Conservation (phyloP, 2,113 vertebrate genomes). For the Columbina picui region DNA sequence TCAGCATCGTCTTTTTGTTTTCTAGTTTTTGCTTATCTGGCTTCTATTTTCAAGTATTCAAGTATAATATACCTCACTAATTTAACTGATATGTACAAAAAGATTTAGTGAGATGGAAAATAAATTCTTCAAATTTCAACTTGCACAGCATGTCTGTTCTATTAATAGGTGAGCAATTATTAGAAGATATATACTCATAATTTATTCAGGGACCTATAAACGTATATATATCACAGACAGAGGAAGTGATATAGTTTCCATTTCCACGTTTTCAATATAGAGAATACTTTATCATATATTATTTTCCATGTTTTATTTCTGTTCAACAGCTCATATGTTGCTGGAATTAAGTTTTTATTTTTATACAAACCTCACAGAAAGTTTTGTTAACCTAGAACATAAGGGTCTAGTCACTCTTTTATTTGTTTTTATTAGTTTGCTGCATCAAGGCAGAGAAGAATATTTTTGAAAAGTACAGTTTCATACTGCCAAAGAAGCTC, state of each 20-base stretch:
- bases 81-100: not conserved
- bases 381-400: not conserved
- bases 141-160: not conserved
- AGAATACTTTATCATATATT: conserved; percentile 1
- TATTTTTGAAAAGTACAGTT: conserved; percentile 1
- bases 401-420: not conserved
- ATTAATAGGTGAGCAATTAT: not conserved
- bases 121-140: not conserved
- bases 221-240: not conserved
- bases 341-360: conserved; percentile 33
- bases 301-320: conserved; percentile 8
- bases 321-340: not conserved
- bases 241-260: not conserved
- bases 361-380: not conserved
- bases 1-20: not conserved
- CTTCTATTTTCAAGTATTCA: not conserved
- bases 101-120: not conserved
- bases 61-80: not conserved
- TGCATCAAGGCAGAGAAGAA: not conserved
- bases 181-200: not conserved
- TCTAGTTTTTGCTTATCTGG: not conserved
- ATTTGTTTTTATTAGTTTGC: conserved; percentile 57
- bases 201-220: not conserved
- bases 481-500: not conserved
- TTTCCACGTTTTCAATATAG: not conserved